Evolutionary conservation across 2,797 vertebrate genomes (phyloP), one percentile per base, ranked within the genome.

Genomic region (Varecia variegata): DNA sequence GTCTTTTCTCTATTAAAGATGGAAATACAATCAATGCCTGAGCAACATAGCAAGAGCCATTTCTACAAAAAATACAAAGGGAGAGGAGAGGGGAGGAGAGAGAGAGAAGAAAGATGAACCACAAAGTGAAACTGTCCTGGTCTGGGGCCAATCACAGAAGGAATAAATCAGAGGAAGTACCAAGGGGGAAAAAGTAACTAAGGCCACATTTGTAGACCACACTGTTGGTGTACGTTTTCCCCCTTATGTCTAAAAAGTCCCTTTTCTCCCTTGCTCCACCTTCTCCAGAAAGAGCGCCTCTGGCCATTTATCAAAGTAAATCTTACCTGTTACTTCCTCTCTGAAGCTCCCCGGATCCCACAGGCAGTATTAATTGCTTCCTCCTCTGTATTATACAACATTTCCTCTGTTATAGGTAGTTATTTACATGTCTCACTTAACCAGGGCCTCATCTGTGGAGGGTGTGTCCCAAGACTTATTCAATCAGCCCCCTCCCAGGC

Each of bases 181-280:
- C 2, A 18, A 50, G 11, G 23, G 5, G 10, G 21, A 21, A 35
- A 27, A 17, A 20, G 14, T 0, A 13, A 21, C 1, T 3, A 40
- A 35, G 50, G 8, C 4, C 13, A 35, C 4, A 3, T 23, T 2
- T n/a, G 40, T 20, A 32, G 68, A 80, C 54, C 82, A 21, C n/a
- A 2, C 8, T 3, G 45, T 18, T 17, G 25, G 23, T 14, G 21
- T 8, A 40, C 1, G 18, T 35, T 30, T 52, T 40, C 56, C 35
- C 12, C 32, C 30, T 27, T 25, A 58, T 7, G 2, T 21, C 50
- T 21, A 20, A 68, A 93, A 82, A 6, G 50, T 6, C 60, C 60
- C n/a, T 54, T 35, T 82, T 80, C 40, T 54, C 50, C 27, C 50
- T 21, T 27, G 58, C 4, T 76, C 21, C 20, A 90, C 54, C 25